Conservation (phyloP, 2,888 invertebrate species). For the Tipula confusa region DNA sequence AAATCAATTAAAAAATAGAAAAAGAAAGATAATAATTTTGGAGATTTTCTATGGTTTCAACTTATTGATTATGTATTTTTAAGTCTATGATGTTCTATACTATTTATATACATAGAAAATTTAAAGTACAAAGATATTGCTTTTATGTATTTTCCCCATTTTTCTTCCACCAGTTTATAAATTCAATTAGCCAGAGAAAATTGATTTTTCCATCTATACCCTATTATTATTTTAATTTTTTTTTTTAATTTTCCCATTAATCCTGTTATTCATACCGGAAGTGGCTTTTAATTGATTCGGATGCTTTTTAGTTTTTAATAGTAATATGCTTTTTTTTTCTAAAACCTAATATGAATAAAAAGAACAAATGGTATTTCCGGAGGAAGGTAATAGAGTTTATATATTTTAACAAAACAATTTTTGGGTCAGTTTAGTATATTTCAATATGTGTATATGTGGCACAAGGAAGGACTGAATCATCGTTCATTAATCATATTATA, state of each 20-base stretch:
- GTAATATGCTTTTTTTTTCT: not conserved
- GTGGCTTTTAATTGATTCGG: not conserved
- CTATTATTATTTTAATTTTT: not conserved
- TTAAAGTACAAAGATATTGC: not conserved
- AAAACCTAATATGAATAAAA: not conserved
- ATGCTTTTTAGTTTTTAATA: not conserved
- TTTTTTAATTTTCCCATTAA: not conserved
- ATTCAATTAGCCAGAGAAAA: not conserved
- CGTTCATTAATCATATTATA: not conserved
- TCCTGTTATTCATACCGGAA: not conserved
- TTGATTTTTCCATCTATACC: not conserved
- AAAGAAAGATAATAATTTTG: not conserved
- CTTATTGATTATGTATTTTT: not conserved
- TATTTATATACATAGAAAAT: not conserved
- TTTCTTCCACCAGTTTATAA: not conserved
- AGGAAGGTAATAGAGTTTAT: not conserved
- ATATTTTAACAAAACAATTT: not conserved
- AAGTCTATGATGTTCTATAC: not conserved
- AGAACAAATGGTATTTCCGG: constrained; percentile 8
- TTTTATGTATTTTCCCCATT: not conserved
- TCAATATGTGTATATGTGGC: not conserved
- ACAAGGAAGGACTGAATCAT: not conserved
- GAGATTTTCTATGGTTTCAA: not conserved
- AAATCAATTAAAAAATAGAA: not conserved
- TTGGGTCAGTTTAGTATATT: not conserved